Base-by-base conservation (phyloP, 2,888 invertebrate genomes). In the Ochlodes sylvanus region DNA sequence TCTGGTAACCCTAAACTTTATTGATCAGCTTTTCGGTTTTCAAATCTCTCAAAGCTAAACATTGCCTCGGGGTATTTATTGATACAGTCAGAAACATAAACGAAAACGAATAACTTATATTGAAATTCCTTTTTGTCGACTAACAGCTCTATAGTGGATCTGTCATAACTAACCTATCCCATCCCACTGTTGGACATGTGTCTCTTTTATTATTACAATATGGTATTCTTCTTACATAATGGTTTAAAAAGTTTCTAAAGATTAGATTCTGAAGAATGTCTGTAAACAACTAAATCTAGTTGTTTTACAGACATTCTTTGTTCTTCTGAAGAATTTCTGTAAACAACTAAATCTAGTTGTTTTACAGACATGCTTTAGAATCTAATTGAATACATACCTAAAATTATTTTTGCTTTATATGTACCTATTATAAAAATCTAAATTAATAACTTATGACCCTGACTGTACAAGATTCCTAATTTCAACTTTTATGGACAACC, bases 51-150 rank as follows among this genome's bases (percentile, higher is more conserved):
- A 72, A 87, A 86, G 82, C 86, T 81, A 78, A 86, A 88, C 82
- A 87, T 86, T 73, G 86, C 89, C 88, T 75, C 78, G 75, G 88
- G 91, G 88, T 86, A 88, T 89, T 86, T 85, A 87, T 86, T 84
- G 85, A 87, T 85, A 89, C 88, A 66, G 86, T 88, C 89, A 89
- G 41, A 66, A 66, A 27, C 65, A 66, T 66, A 66, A 66, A 38
- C 41, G 64, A 50, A 66, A 66, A 38, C 41, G 64, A 50, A 57
- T 19, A 21, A 32, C 41, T 19, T 50, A 21, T 10, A 41, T 34
- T 5, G 34, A 56, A 56, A 17, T 19, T 50, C 4, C 50, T 19
- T 50, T 50, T 3, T 50, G 19, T 17, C 19, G 7, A 50, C 50
- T 50, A 9, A 12, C 4, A 50, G 19, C 4, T 19, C n/a, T 50